Evolutionary conservation across 2,888 invertebrate genomes (phyloP).

Genomic region (Sipunculus nudus): DNA sequence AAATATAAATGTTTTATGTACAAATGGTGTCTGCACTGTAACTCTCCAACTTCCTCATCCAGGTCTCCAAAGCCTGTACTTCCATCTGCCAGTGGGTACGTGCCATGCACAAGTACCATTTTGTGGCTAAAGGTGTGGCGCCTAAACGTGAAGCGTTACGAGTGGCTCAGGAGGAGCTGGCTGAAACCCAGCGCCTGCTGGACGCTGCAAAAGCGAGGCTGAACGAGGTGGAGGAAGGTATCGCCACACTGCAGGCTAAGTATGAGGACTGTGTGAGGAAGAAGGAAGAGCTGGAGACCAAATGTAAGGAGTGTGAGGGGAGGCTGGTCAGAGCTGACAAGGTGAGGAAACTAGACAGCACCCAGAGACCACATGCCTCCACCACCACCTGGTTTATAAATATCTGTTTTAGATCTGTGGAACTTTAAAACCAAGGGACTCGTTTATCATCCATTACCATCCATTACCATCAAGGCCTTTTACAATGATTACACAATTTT

Average conservation of each 20-base stretch:
- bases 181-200: constrained; percentile 60
- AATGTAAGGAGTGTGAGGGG: constrained; percentile 64
- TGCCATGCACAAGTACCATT: constrained; percentile 68
- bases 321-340: constrained; percentile 66
- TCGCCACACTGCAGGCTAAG: constrained; percentile 64
- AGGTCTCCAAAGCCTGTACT: constrained; percentile 82
- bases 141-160: constrained; percentile 65
- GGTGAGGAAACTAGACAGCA: constrained; percentile 48
- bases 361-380: no score
- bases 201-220: constrained; percentile 61
- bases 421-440: no score
- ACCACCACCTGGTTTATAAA: no score
- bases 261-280: constrained; percentile 66
- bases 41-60: no score
- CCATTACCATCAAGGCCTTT: no score
- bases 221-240: constrained; percentile 64
- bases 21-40: no score
- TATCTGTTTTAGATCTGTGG: no score
- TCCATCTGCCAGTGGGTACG: constrained; percentile 84
- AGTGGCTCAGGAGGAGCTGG: constrained; percentile 62
- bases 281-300: constrained; percentile 66
- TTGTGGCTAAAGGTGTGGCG: constrained; percentile 65
- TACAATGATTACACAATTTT: no score
- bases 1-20: no score
- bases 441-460: no score